phyloP scores from a whole-genome alignment of 1,140 invertebrate genomes.

The Brachionus plicatilis region DNA sequence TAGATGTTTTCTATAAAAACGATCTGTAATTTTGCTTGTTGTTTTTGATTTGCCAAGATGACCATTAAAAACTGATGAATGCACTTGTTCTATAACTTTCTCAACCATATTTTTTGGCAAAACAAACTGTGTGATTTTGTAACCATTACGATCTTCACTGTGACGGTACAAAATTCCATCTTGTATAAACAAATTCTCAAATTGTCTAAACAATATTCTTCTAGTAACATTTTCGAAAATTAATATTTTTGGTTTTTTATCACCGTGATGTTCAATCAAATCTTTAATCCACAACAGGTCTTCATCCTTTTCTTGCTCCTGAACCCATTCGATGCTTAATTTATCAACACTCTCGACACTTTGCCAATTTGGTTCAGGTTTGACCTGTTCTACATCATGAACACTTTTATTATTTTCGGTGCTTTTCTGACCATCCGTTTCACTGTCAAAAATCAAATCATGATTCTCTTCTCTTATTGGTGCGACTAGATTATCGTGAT shows the following conservation, averaged over 20 bases:
- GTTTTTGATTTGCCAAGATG: background rate
- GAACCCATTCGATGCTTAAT: background rate
- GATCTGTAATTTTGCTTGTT: background rate
- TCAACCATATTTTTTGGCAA: background rate
- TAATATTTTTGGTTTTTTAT: slow-evolving; percentile 22
- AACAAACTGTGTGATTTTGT: background rate
- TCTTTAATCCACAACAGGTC: background rate
- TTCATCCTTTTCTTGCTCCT: background rate
- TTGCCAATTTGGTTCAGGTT: background rate
- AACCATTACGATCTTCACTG: background rate
- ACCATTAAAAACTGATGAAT: background rate
- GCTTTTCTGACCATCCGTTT: background rate
- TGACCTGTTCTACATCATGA: background rate
- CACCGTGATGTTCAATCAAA: background rate
- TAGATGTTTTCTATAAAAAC: background rate
- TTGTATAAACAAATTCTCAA: background rate
- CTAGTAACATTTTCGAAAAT: slow-evolving; percentile 3
- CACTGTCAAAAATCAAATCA: background rate
- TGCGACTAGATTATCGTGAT: background rate
- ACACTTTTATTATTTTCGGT: background rate
- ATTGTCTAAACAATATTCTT: slow-evolving; percentile 6
- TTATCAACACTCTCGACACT: background rate
- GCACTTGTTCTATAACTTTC: background rate
- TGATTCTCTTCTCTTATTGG: background rate
- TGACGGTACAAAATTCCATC: background rate